phyloP scores from a whole-genome alignment of 2,888 invertebrate species.

The Drosophila kanekoi region DNA sequence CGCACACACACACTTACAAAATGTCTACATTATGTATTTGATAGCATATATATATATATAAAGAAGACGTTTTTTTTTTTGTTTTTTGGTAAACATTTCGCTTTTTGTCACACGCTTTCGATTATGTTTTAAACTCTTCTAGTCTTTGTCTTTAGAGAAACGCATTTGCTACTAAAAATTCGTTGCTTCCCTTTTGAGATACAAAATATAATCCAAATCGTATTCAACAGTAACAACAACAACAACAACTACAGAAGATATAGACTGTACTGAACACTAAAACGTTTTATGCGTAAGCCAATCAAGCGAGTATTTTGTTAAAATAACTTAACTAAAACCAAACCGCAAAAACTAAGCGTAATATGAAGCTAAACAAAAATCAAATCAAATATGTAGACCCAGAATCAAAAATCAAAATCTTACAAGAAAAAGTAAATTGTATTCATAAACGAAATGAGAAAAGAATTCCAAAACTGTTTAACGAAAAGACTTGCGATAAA shows the following conservation, averaged over 20 bases:
- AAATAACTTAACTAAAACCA: slow-evolving; percentile 11
- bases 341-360: slow-evolving; percentile 19
- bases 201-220: neutral
- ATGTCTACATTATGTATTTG: slow-evolving; percentile 45
- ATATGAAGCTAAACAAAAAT: slow-evolving; percentile 10
- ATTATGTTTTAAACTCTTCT: slow-evolving; percentile 36
- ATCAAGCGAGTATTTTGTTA: slow-evolving; percentile 62
- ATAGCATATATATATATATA: slow-evolving; percentile 31
- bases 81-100: slow-evolving; percentile 33
- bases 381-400: slow-evolving; percentile 46
- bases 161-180: slow-evolving; percentile 15
- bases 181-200: slow-evolving; percentile 10
- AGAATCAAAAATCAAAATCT: slow-evolving; percentile 46
- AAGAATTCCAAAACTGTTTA: slow-evolving; percentile 72
- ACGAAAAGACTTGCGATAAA: slow-evolving; percentile 76
- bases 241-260: slow-evolving; percentile 14
- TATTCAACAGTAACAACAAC: slow-evolving; percentile 21
- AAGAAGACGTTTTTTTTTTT: slow-evolving; percentile 8
- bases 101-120: slow-evolving; percentile 7
- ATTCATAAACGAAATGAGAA: slow-evolving; percentile 41
- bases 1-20: slow-evolving; percentile 12
- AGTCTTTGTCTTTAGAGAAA: slow-evolving; percentile 49
- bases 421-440: slow-evolving; percentile 8
- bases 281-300: slow-evolving; percentile 65
- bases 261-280: slow-evolving; percentile 50